Conservation (phyloP, 2,888 invertebrate species). For the Hoplodrina ambigua region DNA sequence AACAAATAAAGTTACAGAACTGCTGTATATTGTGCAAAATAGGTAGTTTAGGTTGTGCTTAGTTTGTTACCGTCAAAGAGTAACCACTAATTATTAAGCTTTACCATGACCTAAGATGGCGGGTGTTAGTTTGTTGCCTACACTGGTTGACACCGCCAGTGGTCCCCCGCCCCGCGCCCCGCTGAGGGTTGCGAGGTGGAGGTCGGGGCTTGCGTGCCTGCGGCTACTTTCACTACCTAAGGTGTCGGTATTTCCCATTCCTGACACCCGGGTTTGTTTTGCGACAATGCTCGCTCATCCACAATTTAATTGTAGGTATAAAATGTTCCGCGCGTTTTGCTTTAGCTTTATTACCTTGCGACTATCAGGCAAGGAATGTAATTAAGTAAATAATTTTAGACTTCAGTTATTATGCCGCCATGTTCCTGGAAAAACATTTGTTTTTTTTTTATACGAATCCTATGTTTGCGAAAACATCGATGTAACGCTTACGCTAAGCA, state of each 20-base stretch:
- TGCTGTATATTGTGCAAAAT: slow-evolving; percentile 14
- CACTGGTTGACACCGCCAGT: slow-evolving; percentile 18
- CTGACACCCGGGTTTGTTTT: slow-evolving; percentile 62
- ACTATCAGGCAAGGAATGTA: slow-evolving; percentile 12
- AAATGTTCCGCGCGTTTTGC: slow-evolving; percentile 23
- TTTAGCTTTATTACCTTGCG: slow-evolving; percentile 15
- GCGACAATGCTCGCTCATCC: slow-evolving; percentile 54
- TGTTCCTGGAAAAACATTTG: neutral
- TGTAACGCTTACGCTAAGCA: too few relatives aligned
- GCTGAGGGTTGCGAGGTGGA: slow-evolving; percentile 10
- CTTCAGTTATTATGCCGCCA: neutral
- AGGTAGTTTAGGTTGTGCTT: neutral
- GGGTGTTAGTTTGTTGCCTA: slow-evolving; percentile 19
- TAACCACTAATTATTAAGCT: slow-evolving; percentile 28
- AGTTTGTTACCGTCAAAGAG: slow-evolving; percentile 20
- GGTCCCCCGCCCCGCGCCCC: neutral
- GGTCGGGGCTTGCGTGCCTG: slow-evolving; percentile 63
- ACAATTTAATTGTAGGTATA: slow-evolving; percentile 47
- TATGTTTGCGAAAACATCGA: neutral
- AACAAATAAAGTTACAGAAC: slow-evolving; percentile 19
- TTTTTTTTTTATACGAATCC: neutral
- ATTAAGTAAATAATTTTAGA: slow-evolving; percentile 13
- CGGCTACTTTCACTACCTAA: slow-evolving; percentile 59
- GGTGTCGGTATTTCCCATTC: slow-evolving; percentile 65
- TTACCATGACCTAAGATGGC: slow-evolving; percentile 17